Conservation (phyloP, 2,888 invertebrate genomes). For the Isoperla grammatica region DNA sequence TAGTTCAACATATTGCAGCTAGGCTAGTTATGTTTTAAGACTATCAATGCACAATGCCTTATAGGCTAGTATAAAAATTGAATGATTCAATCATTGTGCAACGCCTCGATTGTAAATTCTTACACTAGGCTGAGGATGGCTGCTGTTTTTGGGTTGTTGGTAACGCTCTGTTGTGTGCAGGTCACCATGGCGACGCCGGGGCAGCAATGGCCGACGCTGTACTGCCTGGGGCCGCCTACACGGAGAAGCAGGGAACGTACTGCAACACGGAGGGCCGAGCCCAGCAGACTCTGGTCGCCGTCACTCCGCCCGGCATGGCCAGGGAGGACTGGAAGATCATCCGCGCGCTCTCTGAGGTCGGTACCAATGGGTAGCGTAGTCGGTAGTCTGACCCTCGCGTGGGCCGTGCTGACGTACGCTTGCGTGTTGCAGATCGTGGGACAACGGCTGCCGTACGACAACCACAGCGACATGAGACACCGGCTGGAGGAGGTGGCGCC, state of each 20-base stretch:
- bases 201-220: constrained; percentile 90
- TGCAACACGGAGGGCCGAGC: constrained; percentile 97
- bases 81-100: too few species aligned
- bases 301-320: constrained; percentile 87
- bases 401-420: too few species aligned
- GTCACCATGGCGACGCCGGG: constrained; percentile 94
- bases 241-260: constrained; percentile 96
- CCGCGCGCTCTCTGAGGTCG: constrained; percentile 90
- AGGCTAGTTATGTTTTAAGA: too few species aligned
- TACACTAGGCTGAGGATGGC: too few species aligned
- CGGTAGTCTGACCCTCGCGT: too few species aligned
- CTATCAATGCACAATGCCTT: too few species aligned
- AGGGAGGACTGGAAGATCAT: constrained; percentile 98
- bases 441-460: constrained; percentile 77
- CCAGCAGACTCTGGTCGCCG: constrained; percentile 82
- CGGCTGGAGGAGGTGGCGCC: constrained; percentile 85
- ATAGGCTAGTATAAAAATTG: too few species aligned
- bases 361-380: not conserved
- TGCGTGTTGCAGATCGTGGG: constrained; percentile 50
- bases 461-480: constrained; percentile 70
- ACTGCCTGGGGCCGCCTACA: constrained; percentile 95
- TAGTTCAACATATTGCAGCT: too few species aligned
- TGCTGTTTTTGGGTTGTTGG: too few species aligned
- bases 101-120: too few species aligned
- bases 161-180: too few species aligned